Evolutionary conservation across 2,113 vertebrate genomes (phyloP), one percentile per base, ranked within the genome.

Genomic region (Poeciliopsis retropinna): DNA sequence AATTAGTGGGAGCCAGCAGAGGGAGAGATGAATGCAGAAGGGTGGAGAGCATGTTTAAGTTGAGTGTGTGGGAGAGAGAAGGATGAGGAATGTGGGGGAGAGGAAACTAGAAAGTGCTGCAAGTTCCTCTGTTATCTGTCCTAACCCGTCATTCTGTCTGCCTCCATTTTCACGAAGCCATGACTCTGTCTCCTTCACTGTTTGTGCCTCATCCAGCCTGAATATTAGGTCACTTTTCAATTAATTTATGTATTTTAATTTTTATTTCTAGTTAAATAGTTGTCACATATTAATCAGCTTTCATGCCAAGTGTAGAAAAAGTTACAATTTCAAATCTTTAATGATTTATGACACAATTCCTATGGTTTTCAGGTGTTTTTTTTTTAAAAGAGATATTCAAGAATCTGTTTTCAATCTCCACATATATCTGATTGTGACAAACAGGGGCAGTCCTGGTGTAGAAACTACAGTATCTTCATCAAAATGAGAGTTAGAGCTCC

Each of bases 11-110:
- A 57, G 65, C 54, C 80, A 7, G 54, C 44, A 54, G 64, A 70
- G 83, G 78, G 71, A 79, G 69, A 47, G 80, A 82, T 73, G 69
- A 34, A 73, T 29, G 4, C n/a, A 47, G 66, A 70, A 76, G 34
- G 67, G 29, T 47, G 76, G 73, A 72, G 73, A 66, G 80, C 28
- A n/a, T 60, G 14, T 30, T 57, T 79, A 51, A 73, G 44, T 22
- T 31, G 47, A 28, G 69, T 25, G 54, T 28, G 72, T 14, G 70
- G 39, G 69, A 28, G 67, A 69, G 79, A 76, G 77, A 76, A 83
- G 75, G 76, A 68, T 78, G 67, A 92, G 95, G 96, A 96, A 97
- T 97, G 96, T 94, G 96, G 94, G 95, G 95, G 95, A 96, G 95
- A 94, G 90, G 88, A 82, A 82, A 89, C 94, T 28, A 75, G 71